Base-by-base conservation (phyloP, 2,113 vertebrate species). In the Ammodytes dubius region DNA sequence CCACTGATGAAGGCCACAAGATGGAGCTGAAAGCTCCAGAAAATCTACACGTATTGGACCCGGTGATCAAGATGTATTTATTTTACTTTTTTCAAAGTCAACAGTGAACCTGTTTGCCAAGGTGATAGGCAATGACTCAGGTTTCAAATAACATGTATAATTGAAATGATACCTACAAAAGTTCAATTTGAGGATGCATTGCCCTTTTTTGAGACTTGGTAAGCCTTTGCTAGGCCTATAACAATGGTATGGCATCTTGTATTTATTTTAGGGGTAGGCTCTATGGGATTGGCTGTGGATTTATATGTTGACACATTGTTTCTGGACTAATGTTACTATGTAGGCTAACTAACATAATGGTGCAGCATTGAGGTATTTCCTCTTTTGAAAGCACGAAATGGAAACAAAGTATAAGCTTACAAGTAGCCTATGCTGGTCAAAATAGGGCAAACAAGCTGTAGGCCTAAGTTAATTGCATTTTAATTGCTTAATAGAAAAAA, bases 11-110 rank as follows among this genome's bases (percentile, higher is more conserved):
- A 52, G 50, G 60, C 73, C 66, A 77, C 67, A 59, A 64, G 64
- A 58, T 69, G 57, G 70, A 0, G 57, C 43, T 83, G 40, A 61
- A 69, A 75, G 57, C 14, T 35, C 7, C 15, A 50, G 15, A 19
- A 15, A 59, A 3, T 3, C 3, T 66, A 37, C 1, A 19, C 2
- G 8, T 12, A 35, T 7, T 50, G 12, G 5, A 40, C 11, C 10
- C 4, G 57, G 12, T 40, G 6, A 17, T 15, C 7, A 64, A 39
- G 56, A 13, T 19, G n/a, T 6, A 14, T 14, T 71, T 1, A 4
- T 27, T 60, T 2, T 11, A 35, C n/a, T 15, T 9, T 6, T 54
- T 53, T 40, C n/a, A 11, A 35, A 7, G 19, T 27, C 9, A 7
- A 10, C 6, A 42, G 4, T 15, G 13, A 52, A 35, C 3, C 13